Base-by-base conservation (phyloP, 2,888 invertebrate species). In the Nomada ferruginata region DNA sequence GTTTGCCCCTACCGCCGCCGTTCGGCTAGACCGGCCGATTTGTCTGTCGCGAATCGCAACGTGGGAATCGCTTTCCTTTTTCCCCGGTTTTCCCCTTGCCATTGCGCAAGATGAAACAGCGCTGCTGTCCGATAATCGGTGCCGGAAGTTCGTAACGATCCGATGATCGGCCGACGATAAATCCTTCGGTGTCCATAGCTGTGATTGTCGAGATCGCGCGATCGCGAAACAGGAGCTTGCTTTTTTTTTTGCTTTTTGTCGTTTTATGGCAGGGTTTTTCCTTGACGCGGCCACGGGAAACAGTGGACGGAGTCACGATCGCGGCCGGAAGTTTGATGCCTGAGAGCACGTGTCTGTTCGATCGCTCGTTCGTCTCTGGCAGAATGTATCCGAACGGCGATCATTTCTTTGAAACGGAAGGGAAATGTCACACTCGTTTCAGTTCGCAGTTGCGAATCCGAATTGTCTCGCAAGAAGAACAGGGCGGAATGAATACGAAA, bases 1-100 rank as follows among this genome's bases (percentile, higher is more conserved):
- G 64, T 60, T 72, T 68, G 61, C 70, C 84, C 55, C 60, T 71
- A 63, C 69, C 79, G 81, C 86, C 83, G 77, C 79, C 10, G 44
- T 29, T 13, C 15, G 15, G 23, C n/a, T 42, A 13, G 11, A 29
- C 63, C 44, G 29, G 85, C 84, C 88, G 88, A 90, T 89, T 89
- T 87, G 86, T 86, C 87, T 87, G 85, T 90, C 91, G 84, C 77
- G 63, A 63, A 77, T 75, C 77, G 76, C 80, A 69, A 87, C 87
- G 85, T 85, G 85, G 79, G 82, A 85, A 84, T 76, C 72, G 72
- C 70, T 77, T 83, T 85, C 82, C 66, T 75, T 75, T 26, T 73
- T 44, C 36, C 23, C 57, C 57, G 11, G 29, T 50, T 26, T 72
- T 63, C 63, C 47, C 60, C 53, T 20, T 2, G 11, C 4, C 13